phyloP scores from a whole-genome alignment of 2,888 invertebrate genomes.

The Polietes domitor region DNA sequence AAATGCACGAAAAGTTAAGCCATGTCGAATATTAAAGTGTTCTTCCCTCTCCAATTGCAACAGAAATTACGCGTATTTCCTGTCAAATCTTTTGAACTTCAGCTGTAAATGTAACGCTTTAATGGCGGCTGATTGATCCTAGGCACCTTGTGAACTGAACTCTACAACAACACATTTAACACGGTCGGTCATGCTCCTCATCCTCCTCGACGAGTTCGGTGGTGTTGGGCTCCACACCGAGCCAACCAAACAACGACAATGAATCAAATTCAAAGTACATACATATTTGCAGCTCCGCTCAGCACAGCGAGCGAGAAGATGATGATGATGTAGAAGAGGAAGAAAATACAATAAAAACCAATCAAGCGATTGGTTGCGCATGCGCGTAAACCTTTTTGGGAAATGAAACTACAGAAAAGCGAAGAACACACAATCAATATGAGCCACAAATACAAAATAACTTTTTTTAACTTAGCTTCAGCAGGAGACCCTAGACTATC shows the following conservation, averaged over 20 bases:
- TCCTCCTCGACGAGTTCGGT: neutral
- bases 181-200: constrained; percentile 13
- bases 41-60: neutral
- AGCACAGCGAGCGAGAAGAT: neutral
- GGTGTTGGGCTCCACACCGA: neutral
- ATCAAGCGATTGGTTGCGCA: constrained; percentile 78
- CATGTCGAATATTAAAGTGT: neutral
- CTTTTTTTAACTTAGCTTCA: constrained; percentile 49
- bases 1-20: no score
- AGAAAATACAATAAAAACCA: constrained; percentile 71
- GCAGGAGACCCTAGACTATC: constrained; percentile 42
- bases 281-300: constrained; percentile 14
- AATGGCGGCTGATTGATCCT: constrained; percentile 50
- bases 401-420: constrained; percentile 22
- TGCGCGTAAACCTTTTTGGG: constrained; percentile 72
- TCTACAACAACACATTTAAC: constrained; percentile 19
- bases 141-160: neutral
- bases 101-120: constrained; percentile 55
- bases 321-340: no score
- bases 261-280: neutral
- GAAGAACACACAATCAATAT: constrained; percentile 14
- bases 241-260: neutral
- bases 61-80: constrained; percentile 72
- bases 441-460: constrained; percentile 31
- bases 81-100: constrained; percentile 66